Conservation (phyloP, 2,888 invertebrate genomes). For the Myopa tessellatipennis region DNA sequence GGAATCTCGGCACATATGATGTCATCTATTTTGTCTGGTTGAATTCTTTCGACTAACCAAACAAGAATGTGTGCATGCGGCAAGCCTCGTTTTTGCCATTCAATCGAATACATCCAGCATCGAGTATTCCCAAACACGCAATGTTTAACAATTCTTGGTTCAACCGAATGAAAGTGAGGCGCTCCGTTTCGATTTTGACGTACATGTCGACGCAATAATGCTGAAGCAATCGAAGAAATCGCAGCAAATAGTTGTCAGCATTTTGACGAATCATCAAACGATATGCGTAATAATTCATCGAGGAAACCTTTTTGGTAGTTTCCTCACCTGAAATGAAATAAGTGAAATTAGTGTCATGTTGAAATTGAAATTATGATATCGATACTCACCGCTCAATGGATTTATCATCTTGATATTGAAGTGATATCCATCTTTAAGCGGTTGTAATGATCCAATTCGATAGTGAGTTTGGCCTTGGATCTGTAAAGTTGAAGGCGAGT, state of each 20-base stretch:
- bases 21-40: no score
- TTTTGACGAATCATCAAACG: constrained; percentile 16
- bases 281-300: constrained; percentile 6
- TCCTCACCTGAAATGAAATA: constrained; percentile 23
- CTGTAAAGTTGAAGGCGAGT: background rate
- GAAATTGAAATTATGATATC: no score
- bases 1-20: no score
- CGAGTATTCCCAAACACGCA: constrained; percentile 44
- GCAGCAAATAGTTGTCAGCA: constrained; percentile 20
- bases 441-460: constrained; percentile 13
- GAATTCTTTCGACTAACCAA: no score
- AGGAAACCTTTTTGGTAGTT: constrained; percentile 1
- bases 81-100: no score
- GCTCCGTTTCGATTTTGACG: no score
- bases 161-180: no score
- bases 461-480: background rate
- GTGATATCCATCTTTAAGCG: constrained; percentile 30
- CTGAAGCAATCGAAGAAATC: constrained; percentile 13
- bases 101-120: constrained; percentile 45
- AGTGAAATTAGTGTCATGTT: no score
- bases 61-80: no score
- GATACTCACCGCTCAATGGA: constrained; percentile 12
- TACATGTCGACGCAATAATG: constrained; percentile 3
- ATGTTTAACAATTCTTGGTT: constrained; percentile 37
- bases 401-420: constrained; percentile 15